Percentiles rank a stretch among this genome's conserved stretches.
phyloP scores from a whole-genome alignment of 1,140 invertebrate species.

The Drosophila kurseongensis region DNA sequence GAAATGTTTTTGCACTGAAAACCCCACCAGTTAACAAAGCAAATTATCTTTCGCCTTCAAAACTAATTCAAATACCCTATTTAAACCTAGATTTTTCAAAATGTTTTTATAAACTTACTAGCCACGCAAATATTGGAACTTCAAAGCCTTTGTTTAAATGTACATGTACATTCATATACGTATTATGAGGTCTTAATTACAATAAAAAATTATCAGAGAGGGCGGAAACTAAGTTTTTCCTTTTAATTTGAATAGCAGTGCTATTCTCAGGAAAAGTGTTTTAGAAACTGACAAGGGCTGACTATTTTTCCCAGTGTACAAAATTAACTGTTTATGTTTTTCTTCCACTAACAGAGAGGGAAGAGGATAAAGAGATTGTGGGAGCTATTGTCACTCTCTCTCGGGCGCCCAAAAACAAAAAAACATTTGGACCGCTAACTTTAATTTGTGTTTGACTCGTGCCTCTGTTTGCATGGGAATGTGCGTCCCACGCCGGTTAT shows the following conservation, averaged over 20 bases:
- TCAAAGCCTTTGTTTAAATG: too few species aligned
- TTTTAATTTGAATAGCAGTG: too few species aligned
- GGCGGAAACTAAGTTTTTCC: too few species aligned
- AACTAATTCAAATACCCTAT: neutral
- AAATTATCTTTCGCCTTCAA: too few species aligned
- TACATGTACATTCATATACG: too few species aligned
- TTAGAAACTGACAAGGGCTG: neutral
- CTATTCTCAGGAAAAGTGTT: neutral
- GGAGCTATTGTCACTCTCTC: constrained; percentile 27
- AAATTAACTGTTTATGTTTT: constrained; percentile 70
- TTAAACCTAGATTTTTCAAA: too few species aligned
- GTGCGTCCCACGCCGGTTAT: constrained; percentile 62
- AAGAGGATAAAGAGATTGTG: constrained; percentile 15
- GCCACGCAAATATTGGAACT: too few species aligned
- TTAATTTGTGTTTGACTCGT: constrained; percentile 10
- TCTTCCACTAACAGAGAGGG: constrained; percentile 48
- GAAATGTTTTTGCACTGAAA: constrained; percentile 38
- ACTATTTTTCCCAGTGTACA: constrained; percentile 32
- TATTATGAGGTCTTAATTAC: too few species aligned
- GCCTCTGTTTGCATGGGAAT: constrained; percentile 40
- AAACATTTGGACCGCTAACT: constrained; percentile 43
- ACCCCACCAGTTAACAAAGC: neutral
- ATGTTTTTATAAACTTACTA: too few species aligned
- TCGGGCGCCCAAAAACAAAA: constrained; percentile 15
- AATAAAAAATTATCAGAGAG: too few species aligned